phyloP scores from a whole-genome alignment of 2,797 vertebrate species.

The Falco cherrug region DNA sequence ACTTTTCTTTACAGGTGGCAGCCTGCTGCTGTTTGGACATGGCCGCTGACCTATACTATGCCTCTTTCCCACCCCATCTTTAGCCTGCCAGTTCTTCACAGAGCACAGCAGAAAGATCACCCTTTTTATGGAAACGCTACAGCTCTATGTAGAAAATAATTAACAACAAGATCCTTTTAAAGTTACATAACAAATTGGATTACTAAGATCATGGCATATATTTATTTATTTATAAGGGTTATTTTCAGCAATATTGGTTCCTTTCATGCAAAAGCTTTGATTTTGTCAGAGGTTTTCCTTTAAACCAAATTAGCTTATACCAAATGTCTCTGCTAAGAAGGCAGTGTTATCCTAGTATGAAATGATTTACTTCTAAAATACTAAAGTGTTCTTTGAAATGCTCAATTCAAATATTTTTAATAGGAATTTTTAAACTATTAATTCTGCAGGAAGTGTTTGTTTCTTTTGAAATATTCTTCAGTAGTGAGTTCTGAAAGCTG shows the following conservation, averaged over 20 bases:
- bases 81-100: not conserved
- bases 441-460: not conserved
- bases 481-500: not conserved
- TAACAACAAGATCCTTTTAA: not conserved
- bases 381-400: slow-evolving; percentile 26
- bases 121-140: not conserved
- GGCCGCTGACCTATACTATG: not conserved
- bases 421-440: not conserved
- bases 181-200: not conserved
- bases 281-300: slow-evolving; percentile 9
- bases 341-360: not conserved
- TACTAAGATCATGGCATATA: not conserved
- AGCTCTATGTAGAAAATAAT: not conserved
- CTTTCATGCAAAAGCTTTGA: slow-evolving; percentile 37
- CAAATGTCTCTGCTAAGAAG: not conserved
- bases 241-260: not conserved
- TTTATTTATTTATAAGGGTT: slow-evolving; percentile 17
- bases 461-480: not conserved
- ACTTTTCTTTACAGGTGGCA: not conserved
- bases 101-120: not conserved
- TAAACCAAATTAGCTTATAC: not conserved
- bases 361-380: not conserved
- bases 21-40: not conserved
- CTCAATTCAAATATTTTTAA: not conserved
- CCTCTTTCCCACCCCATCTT: not conserved